Evolutionary conservation across 2,888 invertebrate species (phyloP).

Genomic region (Elaeidobius kamerunicus): DNA sequence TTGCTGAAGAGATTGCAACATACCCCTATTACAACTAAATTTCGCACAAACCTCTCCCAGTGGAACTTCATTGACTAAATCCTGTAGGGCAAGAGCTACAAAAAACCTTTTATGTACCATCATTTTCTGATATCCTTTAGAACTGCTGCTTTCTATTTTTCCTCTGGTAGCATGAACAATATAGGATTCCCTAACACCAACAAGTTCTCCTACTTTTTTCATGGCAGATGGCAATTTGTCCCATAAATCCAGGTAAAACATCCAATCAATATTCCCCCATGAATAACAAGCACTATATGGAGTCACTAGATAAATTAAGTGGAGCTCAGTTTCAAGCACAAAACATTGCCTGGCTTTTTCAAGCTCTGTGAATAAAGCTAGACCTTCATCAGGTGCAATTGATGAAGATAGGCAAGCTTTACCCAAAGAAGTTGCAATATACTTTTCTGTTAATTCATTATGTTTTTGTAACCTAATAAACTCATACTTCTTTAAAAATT

Average conservation of each 20-base stretch:
- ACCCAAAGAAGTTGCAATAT: conserved; percentile 81
- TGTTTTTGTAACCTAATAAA: conserved; percentile 66
- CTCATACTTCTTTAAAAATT: conserved; percentile 76
- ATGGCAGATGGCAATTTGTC: conserved; percentile 73
- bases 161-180: conserved; percentile 75
- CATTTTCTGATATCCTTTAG: conserved; percentile 51
- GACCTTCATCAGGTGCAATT: conserved; percentile 91
- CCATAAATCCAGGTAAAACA: conserved; percentile 77
- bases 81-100: conserved; percentile 86
- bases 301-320: conserved; percentile 92
- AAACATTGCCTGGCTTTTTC: conserved; percentile 87
- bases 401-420: conserved; percentile 91
- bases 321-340: conserved; percentile 91
- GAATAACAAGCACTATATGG: conserved; percentile 86
- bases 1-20: conserved; percentile 92
- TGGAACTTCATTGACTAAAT: conserved; percentile 88
- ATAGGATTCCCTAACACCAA: conserved; percentile 82
- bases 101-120: conserved; percentile 78
- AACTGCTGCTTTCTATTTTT: conserved; percentile 53
- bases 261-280: conserved; percentile 78
- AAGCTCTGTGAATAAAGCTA: conserved; percentile 84
- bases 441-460: conserved; percentile 52
- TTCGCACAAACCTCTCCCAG: conserved; percentile 77
- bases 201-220: conserved; percentile 81
- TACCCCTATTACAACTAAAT: conserved; percentile 83